Evolutionary conservation across 2,113 vertebrate genomes (phyloP).

Genomic region (Agapornis roseicollis): DNA sequence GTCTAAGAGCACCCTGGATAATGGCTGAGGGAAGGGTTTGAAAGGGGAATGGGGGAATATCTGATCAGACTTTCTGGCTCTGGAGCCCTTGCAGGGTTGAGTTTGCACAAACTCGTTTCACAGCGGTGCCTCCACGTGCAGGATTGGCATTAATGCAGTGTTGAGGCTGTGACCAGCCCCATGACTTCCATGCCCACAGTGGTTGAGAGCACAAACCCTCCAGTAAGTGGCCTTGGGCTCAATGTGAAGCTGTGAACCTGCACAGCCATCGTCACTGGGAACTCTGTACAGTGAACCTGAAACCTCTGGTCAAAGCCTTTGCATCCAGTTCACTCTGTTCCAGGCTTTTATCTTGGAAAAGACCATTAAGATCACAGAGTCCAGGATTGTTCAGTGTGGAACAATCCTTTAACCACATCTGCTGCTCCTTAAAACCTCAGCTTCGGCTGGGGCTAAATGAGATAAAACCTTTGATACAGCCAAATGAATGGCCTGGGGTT

Average conservation of each 20-base stretch:
- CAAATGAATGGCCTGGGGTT: not conserved
- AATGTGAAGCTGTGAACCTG: too few relatives aligned
- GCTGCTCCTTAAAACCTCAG: not conserved
- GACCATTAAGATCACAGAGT: not conserved
- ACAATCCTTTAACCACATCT: not conserved
- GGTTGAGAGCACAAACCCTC: not conserved
- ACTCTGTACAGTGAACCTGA: not conserved
- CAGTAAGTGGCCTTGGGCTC: not conserved
- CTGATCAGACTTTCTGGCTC: not conserved
- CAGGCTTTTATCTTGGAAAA: not conserved
- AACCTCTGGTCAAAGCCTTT: not conserved
- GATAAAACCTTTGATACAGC: not conserved
- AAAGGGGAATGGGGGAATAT: not conserved
- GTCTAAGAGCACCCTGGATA: rapidly evolving
- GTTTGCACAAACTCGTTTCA: not conserved
- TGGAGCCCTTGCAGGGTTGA: rapidly evolving
- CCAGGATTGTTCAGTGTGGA: not conserved
- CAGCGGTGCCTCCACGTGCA: rapidly evolving
- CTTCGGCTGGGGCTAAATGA: not conserved
- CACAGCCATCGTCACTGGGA: too few relatives aligned
- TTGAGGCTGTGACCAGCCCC: not conserved
- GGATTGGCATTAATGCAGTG: rapidly evolving
- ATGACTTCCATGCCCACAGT: rapidly evolving
- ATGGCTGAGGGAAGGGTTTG: not conserved
- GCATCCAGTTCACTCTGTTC: not conserved